phyloP scores from a whole-genome alignment of 1,140 invertebrate genomes.

The Manduca sexta region DNA sequence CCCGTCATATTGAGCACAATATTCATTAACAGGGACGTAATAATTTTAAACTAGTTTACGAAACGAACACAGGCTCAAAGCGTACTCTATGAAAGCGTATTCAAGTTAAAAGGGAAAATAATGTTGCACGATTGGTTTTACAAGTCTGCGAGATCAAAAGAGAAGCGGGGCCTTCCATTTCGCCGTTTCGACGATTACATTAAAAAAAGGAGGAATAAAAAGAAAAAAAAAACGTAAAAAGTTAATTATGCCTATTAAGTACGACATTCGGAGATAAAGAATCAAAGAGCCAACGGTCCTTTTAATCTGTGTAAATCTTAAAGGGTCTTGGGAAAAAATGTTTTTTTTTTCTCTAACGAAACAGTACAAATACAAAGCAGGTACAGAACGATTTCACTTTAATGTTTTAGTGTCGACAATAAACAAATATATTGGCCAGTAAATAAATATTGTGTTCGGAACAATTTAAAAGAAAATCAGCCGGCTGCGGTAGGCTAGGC shows the following conservation, averaged over 20 bases:
- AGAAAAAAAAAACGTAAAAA: slow-evolving; percentile 17
- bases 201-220: slow-evolving; percentile 17
- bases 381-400: no score
- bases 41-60: slow-evolving; percentile 5
- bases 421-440: no score
- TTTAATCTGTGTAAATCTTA: slow-evolving; percentile 6
- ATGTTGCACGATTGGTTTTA: slow-evolving; percentile 26
- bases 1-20: no score
- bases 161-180: slow-evolving; percentile 21
- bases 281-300: slow-evolving; percentile 31
- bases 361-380: no score
- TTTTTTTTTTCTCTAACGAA: neutral
- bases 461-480: no score
- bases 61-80: slow-evolving; percentile 5
- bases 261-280: slow-evolving; percentile 20
- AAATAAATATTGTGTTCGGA: no score
- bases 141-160: slow-evolving; percentile 24
- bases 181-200: slow-evolving; percentile 19
- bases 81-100: slow-evolving; percentile 12
- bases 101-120: slow-evolving; percentile 25
- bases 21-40: no score
- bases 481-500: no score
- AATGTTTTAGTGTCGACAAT: no score
- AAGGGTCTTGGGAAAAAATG: neutral
- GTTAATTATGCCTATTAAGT: slow-evolving; percentile 25